Evolutionary conservation across 92 coral and sea anemone species (phyloP), one percentile per base, ranked within the genome.

Genomic region (Phenganax stokvisi): DNA sequence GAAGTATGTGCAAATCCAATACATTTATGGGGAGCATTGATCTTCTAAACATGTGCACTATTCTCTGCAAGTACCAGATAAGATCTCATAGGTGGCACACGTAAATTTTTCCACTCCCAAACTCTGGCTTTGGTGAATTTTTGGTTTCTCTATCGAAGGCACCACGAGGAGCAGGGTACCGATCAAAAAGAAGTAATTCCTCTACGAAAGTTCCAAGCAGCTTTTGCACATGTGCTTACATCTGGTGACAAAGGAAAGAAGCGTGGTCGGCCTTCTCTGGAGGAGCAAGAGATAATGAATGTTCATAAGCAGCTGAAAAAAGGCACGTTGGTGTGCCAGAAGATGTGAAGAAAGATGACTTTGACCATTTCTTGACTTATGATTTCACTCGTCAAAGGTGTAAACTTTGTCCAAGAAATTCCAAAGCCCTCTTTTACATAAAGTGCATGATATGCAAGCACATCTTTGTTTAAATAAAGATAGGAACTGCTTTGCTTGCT

Each of bases 191-290:
- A 20, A 20, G 25, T 20, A 20, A 20, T 20, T 20, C 25, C 25
- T 20, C 25, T 20, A 20, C 25, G 25, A 20, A 20, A 20, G 25
- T 20, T 20, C 25, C 25, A 20, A 20, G 25, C 25, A 20, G 25
- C 25, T 68, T 68, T 30, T 30, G 74, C n/a, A 28, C n/a, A 68
- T 17, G 51, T n/a, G 44, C 3, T 28, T 15, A 12, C 74, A 6
- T 28, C 74, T n/a, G 74, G 37, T 13, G 74, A 51, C 65, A 68
- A 68, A 68, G 74, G 74, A 47, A 68, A 68, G 74, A 68, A 68
- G 54, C 11, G 74, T 28, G 74, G 74, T 47, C 74, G 74, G 20
- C 74, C 51, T 10, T 68, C 74, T 6, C 28, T 68, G 29, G 54
- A 68, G 12, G 74, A 68, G 74, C 74, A 68, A 15, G 51, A 68